These are phyloP conservation scores for Eulemur albifrons DNA, from an alignment of 2,797 vertebrate genomes.

Conservation along the genomic window DNA sequence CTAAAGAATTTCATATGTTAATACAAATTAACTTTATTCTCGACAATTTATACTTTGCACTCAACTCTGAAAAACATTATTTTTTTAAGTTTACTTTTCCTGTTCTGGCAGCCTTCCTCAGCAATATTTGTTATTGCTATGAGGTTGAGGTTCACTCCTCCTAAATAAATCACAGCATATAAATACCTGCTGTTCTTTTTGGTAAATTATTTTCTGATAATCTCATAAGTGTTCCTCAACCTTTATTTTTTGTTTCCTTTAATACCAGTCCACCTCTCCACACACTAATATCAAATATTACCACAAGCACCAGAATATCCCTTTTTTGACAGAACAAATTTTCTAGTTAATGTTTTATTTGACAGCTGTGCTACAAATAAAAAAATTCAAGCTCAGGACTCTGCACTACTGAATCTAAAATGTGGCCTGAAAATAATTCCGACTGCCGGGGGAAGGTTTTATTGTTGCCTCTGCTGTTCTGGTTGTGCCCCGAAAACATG, in stretches of 20 bases:
- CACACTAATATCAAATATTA: conserved; percentile 74
- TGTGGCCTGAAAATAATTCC: conserved; percentile 81
- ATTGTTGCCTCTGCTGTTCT: conserved; percentile 79
- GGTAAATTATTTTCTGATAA: conserved; percentile 77
- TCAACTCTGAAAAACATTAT: conserved; percentile 53
- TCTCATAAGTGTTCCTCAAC: conserved; percentile 67
- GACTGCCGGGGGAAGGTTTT: conserved; percentile 79
- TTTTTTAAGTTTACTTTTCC: conserved; percentile 26
- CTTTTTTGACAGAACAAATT: conserved; percentile 82
- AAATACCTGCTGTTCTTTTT: conserved; percentile 72
- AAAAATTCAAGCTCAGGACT: conserved; percentile 79
- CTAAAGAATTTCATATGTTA: conserved; percentile 2
- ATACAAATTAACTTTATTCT: conserved; percentile 21
- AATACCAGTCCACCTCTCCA: conserved; percentile 64
- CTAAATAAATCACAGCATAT: conserved; percentile 67
- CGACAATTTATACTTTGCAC: conserved; percentile 5
- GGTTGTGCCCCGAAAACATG: conserved; percentile 77
- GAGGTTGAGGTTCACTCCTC: conserved; percentile 34
- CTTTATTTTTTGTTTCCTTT: conserved; percentile 76
- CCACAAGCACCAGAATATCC: conserved; percentile 73
- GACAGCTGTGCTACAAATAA: conserved; percentile 84
- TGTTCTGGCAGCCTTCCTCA: conserved; percentile 6
- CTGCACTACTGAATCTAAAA: conserved; percentile 79
- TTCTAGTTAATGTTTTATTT: conserved; percentile 85
- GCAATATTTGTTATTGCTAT: conserved; percentile 45